phyloP scores from a whole-genome alignment of 2,113 vertebrate species.

The Nothobranchius furzeri region DNA sequence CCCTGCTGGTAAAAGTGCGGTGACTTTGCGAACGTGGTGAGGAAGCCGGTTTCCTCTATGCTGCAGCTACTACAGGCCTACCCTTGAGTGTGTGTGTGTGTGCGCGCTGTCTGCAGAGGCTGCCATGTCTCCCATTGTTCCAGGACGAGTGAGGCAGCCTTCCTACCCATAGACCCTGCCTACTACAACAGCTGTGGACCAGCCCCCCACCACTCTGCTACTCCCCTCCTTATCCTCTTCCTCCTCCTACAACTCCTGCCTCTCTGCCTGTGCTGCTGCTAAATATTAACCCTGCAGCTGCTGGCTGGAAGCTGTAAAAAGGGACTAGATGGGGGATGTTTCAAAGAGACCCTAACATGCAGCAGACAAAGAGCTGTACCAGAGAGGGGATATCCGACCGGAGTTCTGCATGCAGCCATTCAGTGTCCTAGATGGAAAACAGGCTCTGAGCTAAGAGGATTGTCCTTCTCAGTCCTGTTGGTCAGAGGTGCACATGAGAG shows the following conservation, averaged over 20 bases:
- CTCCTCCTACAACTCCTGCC: conserved; percentile 52
- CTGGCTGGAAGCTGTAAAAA: conserved; percentile 59
- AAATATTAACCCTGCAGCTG: conserved; percentile 80
- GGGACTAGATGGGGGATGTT: conserved; percentile 50
- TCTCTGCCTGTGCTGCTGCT: conserved; percentile 62
- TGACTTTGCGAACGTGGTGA: conserved; percentile 28
- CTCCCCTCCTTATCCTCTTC: conserved; percentile 51
- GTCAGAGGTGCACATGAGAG: too few species aligned
- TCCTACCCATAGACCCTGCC: conserved; percentile 75
- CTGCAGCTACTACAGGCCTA: conserved; percentile 45
- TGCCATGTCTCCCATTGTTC: conserved; percentile 80
- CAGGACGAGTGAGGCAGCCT: conserved; percentile 70
- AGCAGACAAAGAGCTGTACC: conserved; percentile 69
- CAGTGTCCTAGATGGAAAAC: conserved; percentile 55
- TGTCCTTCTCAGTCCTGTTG: conserved; percentile 19
- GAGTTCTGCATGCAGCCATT: conserved; percentile 45
- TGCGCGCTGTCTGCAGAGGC: conserved; percentile 67
- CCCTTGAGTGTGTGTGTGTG: conserved; percentile 63
- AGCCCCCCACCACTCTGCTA: conserved; percentile 74
- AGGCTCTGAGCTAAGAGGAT: conserved; percentile 74
- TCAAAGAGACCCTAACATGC: conserved; percentile 49
- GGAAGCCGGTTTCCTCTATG: conserved; percentile 61
- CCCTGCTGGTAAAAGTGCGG: conserved; percentile 29
- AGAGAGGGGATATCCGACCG: conserved; percentile 69
- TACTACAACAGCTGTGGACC: conserved; percentile 82